A percentile compares a stretch with the other conserved stretches of the same genome.
phyloP scores from a whole-genome alignment of 2,797 vertebrate genomes.

The Pangasius djambal region DNA sequence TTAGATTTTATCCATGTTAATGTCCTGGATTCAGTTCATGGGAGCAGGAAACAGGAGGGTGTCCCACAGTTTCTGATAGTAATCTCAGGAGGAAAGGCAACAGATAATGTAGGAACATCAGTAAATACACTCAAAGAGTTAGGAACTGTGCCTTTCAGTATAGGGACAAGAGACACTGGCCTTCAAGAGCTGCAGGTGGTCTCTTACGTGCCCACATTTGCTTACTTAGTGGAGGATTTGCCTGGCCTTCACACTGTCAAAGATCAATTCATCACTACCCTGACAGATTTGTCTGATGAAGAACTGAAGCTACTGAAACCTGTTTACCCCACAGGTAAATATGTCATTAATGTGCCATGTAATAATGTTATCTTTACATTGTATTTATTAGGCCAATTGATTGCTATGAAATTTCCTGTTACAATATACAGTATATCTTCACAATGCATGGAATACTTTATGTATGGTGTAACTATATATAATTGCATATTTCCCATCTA shows the following conservation, averaged over 20 bases:
- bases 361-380: background rate
- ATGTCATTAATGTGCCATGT: background rate
- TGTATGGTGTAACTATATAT: background rate
- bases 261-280: conserved; percentile 79
- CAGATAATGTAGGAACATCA: conserved; percentile 71
- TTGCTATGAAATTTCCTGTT: background rate
- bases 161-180: conserved; percentile 79
- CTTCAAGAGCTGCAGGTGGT: conserved; percentile 78
- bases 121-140: conserved; percentile 72
- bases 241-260: conserved; percentile 85
- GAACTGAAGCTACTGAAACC: conserved; percentile 74
- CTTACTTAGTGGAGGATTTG: conserved; percentile 84
- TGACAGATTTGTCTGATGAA: conserved; percentile 82
- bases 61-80: conserved; percentile 80
- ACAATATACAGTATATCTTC: background rate
- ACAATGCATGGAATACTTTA: background rate
- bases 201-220: conserved; percentile 82
- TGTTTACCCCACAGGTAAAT: conserved; percentile 63
- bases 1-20: conserved; percentile 82
- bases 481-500: background rate
- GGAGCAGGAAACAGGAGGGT: conserved; percentile 75
- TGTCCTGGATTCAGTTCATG: conserved; percentile 74
- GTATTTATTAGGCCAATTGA: background rate
- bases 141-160: conserved; percentile 73
- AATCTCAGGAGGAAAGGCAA: conserved; percentile 73